Percentiles rank a stretch among this genome's conserved stretches.
Conservation (phyloP, 1,140 invertebrate genomes). For the Neodiprion virginianus region DNA sequence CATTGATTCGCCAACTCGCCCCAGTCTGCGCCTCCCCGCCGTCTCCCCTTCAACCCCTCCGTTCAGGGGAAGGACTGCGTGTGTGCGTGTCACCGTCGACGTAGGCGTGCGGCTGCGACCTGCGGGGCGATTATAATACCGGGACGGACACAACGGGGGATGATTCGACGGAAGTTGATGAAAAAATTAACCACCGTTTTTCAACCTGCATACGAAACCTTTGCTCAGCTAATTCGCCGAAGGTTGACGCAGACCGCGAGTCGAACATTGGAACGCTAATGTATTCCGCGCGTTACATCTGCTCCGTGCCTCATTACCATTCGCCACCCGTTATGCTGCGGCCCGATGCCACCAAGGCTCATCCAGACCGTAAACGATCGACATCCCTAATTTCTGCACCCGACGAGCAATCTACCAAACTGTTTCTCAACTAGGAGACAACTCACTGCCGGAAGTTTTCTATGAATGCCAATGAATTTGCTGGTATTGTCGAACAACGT, state of each 20-base stretch:
- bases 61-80: slow-evolving; percentile 13
- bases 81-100: slow-evolving; percentile 29
- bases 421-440: too few species aligned
- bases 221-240: neutral
- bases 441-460: too few species aligned
- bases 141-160: slow-evolving; percentile 12
- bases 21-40: neutral
- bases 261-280: slow-evolving; percentile 55
- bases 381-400: neutral
- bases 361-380: neutral
- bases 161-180: slow-evolving; percentile 43
- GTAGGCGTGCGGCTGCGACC: slow-evolving; percentile 22
- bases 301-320: slow-evolving; percentile 57
- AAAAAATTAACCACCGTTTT: slow-evolving; percentile 49
- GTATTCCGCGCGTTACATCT: slow-evolving; percentile 57
- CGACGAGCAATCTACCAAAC: neutral
- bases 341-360: slow-evolving; percentile 22
- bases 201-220: slow-evolving; percentile 13
- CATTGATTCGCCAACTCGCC: neutral
- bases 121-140: slow-evolving; percentile 29
- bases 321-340: slow-evolving; percentile 48
- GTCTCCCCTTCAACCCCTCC: too few species aligned
- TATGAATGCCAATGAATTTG: too few species aligned
- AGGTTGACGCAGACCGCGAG: slow-evolving; percentile 9
- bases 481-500: too few species aligned